phyloP scores from a whole-genome alignment of 2,797 vertebrate species.

The Enteromius argenteus region DNA sequence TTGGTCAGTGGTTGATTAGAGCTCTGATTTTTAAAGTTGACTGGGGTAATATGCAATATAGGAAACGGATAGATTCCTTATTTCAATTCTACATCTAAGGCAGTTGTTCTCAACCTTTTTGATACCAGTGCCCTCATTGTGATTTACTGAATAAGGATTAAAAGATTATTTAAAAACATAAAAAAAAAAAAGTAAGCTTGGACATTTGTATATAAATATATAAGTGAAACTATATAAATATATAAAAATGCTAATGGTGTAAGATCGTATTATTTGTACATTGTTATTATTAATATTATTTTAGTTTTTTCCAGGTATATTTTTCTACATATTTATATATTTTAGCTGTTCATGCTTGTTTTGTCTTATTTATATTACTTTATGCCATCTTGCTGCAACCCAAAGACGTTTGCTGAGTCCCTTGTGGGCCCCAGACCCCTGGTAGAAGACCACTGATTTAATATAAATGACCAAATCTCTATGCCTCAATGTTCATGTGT shows the following conservation, averaged over 20 bases:
- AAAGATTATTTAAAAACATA: background rate
- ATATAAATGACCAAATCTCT: constrained; percentile 31
- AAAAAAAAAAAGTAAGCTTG: too few relatives aligned
- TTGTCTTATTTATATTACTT: too few relatives aligned
- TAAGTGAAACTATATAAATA: too few relatives aligned
- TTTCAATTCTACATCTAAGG: background rate
- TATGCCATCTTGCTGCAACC: too few relatives aligned
- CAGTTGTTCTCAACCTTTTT: background rate
- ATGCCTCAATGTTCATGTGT: background rate
- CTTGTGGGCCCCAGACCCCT: too few relatives aligned
- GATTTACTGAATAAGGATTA: background rate
- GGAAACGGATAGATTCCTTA: constrained; percentile 2
- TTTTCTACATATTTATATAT: background rate
- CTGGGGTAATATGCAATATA: constrained; percentile 16
- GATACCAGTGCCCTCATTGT: background rate
- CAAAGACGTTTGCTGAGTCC: background rate
- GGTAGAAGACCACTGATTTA: background rate
- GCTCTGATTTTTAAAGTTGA: constrained; percentile 46
- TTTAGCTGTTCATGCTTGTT: background rate
- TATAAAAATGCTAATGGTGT: background rate
- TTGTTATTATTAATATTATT: background rate
- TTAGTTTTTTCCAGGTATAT: background rate
- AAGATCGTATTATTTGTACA: background rate
- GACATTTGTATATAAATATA: background rate
- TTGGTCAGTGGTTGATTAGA: constrained; percentile 54